These are phyloP conservation scores for Drosophila dunni DNA, from an alignment of 1,140 invertebrate species.

Conservation along the genomic window DNA sequence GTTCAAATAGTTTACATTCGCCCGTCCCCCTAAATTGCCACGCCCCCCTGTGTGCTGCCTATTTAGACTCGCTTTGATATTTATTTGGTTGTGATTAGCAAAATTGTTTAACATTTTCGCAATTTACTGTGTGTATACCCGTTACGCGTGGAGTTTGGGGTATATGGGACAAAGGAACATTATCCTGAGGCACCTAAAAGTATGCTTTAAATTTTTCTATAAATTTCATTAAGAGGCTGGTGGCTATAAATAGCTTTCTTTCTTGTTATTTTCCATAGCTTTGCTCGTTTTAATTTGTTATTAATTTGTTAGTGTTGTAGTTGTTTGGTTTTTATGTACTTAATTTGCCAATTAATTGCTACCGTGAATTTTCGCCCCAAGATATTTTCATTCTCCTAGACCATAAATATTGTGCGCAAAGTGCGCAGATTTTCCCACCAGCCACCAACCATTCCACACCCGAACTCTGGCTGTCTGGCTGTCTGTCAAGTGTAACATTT, in stretches of 20 bases:
- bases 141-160: too few relatives aligned
- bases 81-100: slow-evolving; percentile 71
- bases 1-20: slow-evolving; percentile 64
- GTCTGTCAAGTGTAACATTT: slow-evolving; percentile 69
- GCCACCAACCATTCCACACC: too few relatives aligned
- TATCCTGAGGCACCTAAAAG: too few relatives aligned
- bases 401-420: slow-evolving; percentile 48
- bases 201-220: too few relatives aligned
- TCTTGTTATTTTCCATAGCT: slow-evolving; percentile 13
- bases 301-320: slow-evolving; percentile 34
- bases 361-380: slow-evolving; percentile 6
- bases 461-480: slow-evolving; percentile 3
- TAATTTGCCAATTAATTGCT: slow-evolving; percentile 64
- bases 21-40: neutral
- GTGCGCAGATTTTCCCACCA: slow-evolving; percentile 31
- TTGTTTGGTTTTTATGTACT: slow-evolving; percentile 33
- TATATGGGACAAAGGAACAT: too few relatives aligned
- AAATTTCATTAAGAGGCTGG: too few relatives aligned
- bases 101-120: slow-evolving; percentile 50
- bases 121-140: slow-evolving; percentile 10
- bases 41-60: slow-evolving; percentile 39
- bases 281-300: slow-evolving; percentile 36
- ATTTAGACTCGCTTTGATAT: slow-evolving; percentile 72
- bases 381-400: slow-evolving; percentile 50
- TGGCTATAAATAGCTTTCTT: slow-evolving; percentile 17